A percentile compares a stretch with the other conserved stretches of the same genome.
Evolutionary conservation across 2,797 vertebrate genomes (phyloP).

Genomic region (Champsocephalus gunnari): DNA sequence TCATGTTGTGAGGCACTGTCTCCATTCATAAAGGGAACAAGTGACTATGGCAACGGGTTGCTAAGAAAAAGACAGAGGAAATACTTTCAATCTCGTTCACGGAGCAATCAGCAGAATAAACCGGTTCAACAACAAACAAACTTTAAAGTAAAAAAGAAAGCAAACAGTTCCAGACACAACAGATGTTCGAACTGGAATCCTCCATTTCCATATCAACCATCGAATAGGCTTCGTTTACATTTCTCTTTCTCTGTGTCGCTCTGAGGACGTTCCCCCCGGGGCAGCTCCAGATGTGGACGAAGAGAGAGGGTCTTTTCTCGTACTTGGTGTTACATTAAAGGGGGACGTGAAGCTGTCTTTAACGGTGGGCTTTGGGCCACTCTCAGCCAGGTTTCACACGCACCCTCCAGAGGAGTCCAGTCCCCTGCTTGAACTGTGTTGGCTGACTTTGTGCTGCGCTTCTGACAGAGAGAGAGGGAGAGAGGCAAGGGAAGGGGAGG

Average conservation of each 20-base stretch:
- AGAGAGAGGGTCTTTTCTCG: constrained; percentile 75
- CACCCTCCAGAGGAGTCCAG: constrained; percentile 89
- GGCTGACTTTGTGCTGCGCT: constrained; percentile 85
- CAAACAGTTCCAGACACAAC: not conserved
- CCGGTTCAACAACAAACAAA: constrained; percentile 27
- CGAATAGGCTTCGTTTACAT: constrained; percentile 13
- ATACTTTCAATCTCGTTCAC: not conserved
- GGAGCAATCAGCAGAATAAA: constrained; percentile 12
- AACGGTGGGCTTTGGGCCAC: constrained; percentile 35
- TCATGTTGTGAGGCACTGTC: not conserved
- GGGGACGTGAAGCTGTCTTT: not conserved
- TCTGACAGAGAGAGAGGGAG: constrained; percentile 71
- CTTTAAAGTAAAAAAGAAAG: not conserved
- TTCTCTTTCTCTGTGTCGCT: constrained; percentile 4
- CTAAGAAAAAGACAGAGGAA: constrained; percentile 5
- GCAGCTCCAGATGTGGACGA: constrained; percentile 83
- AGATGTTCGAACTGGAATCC: constrained; percentile 6
- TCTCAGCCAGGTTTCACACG: constrained; percentile 75
- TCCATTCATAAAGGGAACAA: not conserved
- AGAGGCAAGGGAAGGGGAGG: constrained; percentile 59
- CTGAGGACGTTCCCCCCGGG: constrained; percentile 34
- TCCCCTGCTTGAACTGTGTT: constrained; percentile 86
- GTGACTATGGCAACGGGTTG: not conserved
- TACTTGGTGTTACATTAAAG: constrained; percentile 78
- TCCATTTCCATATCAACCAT: constrained; percentile 9